Percentiles rank a stretch among this genome's conserved stretches.
phyloP scores from a whole-genome alignment of 2,113 vertebrate species.

The Suricata suricatta region DNA sequence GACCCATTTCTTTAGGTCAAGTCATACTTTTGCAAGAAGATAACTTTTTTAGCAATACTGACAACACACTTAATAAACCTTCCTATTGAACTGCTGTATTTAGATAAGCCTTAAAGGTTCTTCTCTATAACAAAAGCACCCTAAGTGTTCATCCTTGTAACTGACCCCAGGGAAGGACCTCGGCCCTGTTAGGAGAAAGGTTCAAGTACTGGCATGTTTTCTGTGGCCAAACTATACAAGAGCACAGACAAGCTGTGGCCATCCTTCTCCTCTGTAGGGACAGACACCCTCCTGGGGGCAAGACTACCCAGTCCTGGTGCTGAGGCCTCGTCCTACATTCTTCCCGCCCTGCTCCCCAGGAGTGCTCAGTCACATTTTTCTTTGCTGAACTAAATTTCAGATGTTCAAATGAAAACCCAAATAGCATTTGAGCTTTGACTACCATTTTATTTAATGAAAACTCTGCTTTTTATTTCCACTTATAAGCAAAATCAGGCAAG shows the following conservation, averaged over 20 bases:
- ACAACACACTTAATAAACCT: slow-evolving; percentile 29
- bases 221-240: neutral
- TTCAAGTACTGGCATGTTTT: neutral
- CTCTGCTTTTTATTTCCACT: slow-evolving; percentile 6
- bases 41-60: slow-evolving; percentile 13
- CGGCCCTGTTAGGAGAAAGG: neutral
- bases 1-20: neutral
- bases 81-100: slow-evolving; percentile 43
- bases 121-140: neutral
- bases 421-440: neutral
- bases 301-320: neutral
- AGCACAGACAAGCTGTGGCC: neutral
- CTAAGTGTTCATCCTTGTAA: neutral
- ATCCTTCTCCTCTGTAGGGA: neutral
- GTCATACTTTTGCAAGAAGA: slow-evolving; percentile 3
- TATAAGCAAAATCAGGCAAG: slow-evolving; percentile 40
- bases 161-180: neutral
- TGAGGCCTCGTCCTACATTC: neutral
- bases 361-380: neutral
- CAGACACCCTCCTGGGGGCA: too few relatives aligned
- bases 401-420: slow-evolving; percentile 29
- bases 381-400: neutral
- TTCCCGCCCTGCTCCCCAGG: neutral
- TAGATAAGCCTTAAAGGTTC: slow-evolving; percentile 39
- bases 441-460: slow-evolving; percentile 35